Evolutionary conservation across 2,113 vertebrate species (phyloP), one percentile per base, ranked within the genome.

Genomic region (Amphiprion percula): DNA sequence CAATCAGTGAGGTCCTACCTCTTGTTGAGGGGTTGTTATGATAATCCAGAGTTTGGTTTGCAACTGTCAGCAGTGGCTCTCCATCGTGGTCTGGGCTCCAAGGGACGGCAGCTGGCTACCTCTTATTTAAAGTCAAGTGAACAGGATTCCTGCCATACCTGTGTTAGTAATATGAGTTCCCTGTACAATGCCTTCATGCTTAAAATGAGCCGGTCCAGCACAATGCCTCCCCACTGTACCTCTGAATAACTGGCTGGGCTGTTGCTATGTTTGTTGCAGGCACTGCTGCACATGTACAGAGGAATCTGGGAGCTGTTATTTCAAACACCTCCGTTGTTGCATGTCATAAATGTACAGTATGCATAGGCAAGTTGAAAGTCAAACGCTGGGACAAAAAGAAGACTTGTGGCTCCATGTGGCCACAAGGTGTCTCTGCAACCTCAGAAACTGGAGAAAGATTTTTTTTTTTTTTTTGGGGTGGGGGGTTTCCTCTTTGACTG

Each of bases 141-240:
- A 95, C 94, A 94, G 94, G 91, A 96, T 95, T 94, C 94, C 95
- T 94, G 91, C 86, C 94, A 96, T 95, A 96, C 95, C 95, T 96
- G 95, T 88, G 91, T 91, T 85, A 90, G 94, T 95, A 94, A 95
- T 86, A 89, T 92, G 94, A 94, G 94, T 93, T 95, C 93, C 93
- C 89, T 58, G 89, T 87, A 91, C 92, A 93, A 94, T 96, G 95
- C 90, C 84, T 93, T 91, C 75, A 72, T 59, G 72, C 75, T 92
- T 87, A 88, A 93, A 94, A 93, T 90, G 90, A 94, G 90, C 93
- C 88, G 54, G 87, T 62, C 46, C 63, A 21, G 58, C 73, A 82
- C 77, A 83, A 82, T 83, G 65, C 68, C 77, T 75, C 24, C 68
- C 55, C 46, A 58, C 73, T 79, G 55, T 44, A 65, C 74, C 67